Evolutionary conservation across 2,797 vertebrate genomes (phyloP).

Genomic region (Lepilemur septentrionalis): DNA sequence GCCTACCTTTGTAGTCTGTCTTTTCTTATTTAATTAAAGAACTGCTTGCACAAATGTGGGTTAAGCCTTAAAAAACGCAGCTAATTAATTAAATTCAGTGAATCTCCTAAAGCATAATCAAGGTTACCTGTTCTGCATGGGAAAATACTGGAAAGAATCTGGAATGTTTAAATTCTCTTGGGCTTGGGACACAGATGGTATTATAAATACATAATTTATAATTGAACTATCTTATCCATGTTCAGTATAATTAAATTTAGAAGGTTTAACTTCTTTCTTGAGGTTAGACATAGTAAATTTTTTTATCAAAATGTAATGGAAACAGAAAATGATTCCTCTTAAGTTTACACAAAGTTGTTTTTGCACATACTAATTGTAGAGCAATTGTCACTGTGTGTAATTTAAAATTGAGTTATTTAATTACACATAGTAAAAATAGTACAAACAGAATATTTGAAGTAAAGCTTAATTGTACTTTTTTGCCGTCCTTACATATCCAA

Average conservation of each 20-base stretch:
- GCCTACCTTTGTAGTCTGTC: neutral
- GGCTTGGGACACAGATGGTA: neutral
- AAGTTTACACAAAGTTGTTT: neutral
- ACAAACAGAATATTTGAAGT: neutral
- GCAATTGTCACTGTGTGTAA: neutral
- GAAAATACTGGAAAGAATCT: constrained; percentile 30
- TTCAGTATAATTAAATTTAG: constrained; percentile 46
- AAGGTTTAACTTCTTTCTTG: constrained; percentile 38
- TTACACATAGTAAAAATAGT: neutral
- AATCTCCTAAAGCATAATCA: constrained; percentile 49
- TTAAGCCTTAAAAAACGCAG: constrained; percentile 34
- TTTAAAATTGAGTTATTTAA: constrained; percentile 6
- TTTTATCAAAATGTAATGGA: constrained; percentile 28
- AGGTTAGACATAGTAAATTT: neutral
- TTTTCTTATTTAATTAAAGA: constrained; percentile 69
- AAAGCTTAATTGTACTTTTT: neutral
- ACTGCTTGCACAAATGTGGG: constrained; percentile 21
- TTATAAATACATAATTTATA: constrained; percentile 30
- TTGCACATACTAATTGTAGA: neutral
- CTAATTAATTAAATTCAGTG: constrained; percentile 62
- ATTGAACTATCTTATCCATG: neutral
- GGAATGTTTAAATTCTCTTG: constrained; percentile 15
- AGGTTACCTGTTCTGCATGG: neutral
- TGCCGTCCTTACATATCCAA: neutral
- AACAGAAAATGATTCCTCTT: neutral